Conservation (phyloP, 1,140 invertebrate genomes). For the Anthonomus grandis region DNA sequence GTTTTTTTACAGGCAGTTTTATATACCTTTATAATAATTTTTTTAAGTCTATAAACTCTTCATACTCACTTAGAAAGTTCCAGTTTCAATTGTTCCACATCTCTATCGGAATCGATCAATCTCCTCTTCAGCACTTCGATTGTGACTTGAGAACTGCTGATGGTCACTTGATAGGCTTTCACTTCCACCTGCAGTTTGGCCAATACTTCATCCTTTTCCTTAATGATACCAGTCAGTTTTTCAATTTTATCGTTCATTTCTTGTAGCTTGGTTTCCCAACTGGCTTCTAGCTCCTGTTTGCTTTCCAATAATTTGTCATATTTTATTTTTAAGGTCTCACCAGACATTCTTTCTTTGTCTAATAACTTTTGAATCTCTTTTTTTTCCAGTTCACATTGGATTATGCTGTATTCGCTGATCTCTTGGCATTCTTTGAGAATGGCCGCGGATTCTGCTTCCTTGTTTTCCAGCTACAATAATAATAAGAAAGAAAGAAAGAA, state of each 20-base stretch:
- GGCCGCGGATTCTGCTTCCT: constrained; percentile 48
- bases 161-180: constrained; percentile 51
- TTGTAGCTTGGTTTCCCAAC: constrained; percentile 9
- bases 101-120: constrained; percentile 52
- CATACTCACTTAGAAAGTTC: constrained; percentile 34
- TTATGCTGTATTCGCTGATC: constrained; percentile 52
- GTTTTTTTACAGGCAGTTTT: no score
- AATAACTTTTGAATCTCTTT: constrained; percentile 48
- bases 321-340: constrained; percentile 47
- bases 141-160: constrained; percentile 51
- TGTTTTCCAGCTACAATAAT: no score
- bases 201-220: constrained; percentile 45
- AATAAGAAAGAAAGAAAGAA: no score
- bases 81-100: constrained; percentile 54
- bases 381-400: no score
- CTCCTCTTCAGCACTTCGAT: constrained; percentile 53
- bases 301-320: constrained; percentile 40
- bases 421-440: constrained; percentile 55
- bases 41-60: no score
- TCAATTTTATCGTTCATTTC: constrained; percentile 26
- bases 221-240: constrained; percentile 24
- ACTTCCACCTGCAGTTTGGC: constrained; percentile 49
- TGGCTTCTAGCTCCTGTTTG: no score
- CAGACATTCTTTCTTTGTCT: constrained; percentile 45
- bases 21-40: no score